phyloP scores from a whole-genome alignment of 2,888 invertebrate species.

The Girardia tigrina region DNA sequence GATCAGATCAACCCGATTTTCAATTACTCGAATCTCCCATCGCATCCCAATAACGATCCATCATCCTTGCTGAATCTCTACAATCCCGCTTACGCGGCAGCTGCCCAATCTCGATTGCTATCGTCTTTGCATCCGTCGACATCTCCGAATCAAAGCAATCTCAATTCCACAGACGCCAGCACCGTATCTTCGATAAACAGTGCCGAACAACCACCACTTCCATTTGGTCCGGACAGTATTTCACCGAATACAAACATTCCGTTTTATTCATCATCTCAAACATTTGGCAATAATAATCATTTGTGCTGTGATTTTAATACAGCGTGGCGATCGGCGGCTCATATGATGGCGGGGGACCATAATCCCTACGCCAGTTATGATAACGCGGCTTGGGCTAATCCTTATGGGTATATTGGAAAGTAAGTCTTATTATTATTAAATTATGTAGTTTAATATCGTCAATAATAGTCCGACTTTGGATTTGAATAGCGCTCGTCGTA shows the following conservation, averaged over 20 bases:
- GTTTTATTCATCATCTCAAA: background rate
- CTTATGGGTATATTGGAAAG: constrained; percentile 20
- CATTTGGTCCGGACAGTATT: constrained; percentile 23
- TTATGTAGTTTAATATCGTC: background rate
- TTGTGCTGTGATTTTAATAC: background rate
- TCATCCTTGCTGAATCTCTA: constrained; percentile 29
- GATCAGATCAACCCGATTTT: background rate
- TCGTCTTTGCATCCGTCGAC: background rate
- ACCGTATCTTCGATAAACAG: constrained; percentile 1
- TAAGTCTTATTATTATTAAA: background rate
- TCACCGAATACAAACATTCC: constrained; percentile 14
- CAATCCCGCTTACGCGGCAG: constrained; percentile 34
- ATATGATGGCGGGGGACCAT: background rate
- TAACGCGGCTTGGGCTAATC: background rate
- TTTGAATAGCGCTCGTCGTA: constrained; percentile 56
- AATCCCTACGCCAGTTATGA: constrained; percentile 5
- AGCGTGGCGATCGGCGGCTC: background rate
- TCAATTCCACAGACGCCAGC: constrained; percentile 19
- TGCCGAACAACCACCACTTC: background rate
- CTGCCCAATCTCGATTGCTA: constrained; percentile 26
- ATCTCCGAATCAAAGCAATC: constrained; percentile 12
- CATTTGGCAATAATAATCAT: background rate
- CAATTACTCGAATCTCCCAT: constrained; percentile 5
- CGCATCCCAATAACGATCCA: background rate
- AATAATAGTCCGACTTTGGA: constrained; percentile 21